phyloP scores from a whole-genome alignment of 2,113 vertebrate genomes.

The Plectropomus leopardus region DNA sequence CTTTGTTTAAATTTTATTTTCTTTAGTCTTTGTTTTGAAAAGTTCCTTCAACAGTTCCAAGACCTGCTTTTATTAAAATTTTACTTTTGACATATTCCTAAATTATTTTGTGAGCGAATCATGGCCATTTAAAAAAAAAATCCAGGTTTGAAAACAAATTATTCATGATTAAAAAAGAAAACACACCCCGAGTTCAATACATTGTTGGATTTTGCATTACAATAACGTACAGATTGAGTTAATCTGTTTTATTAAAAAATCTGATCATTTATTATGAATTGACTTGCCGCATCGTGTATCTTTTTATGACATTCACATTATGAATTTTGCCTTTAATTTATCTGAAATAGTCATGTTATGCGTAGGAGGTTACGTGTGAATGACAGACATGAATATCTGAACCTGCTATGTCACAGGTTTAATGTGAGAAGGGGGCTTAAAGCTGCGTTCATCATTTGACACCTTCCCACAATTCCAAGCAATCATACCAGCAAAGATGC shows the following conservation, averaged over 20 bases:
- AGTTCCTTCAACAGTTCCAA: too few relatives aligned
- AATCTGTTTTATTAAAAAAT: background rate
- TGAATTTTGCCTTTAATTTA: background rate
- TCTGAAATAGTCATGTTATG: slow-evolving; percentile 4
- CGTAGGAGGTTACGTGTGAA: slow-evolving; percentile 58
- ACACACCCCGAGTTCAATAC: too few relatives aligned
- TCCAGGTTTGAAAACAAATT: too few relatives aligned
- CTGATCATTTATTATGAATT: background rate
- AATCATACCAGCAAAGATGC: background rate
- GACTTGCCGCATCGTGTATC: background rate
- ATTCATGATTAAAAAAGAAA: too few relatives aligned
- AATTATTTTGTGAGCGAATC: too few relatives aligned
- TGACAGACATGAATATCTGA: slow-evolving; percentile 25
- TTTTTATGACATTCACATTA: background rate
- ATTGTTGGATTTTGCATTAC: background rate
- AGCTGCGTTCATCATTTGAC: slow-evolving; percentile 26
- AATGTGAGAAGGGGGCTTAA: slow-evolving; percentile 30
- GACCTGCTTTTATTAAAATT: too few relatives aligned
- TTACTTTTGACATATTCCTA: too few relatives aligned
- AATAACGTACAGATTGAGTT: too few relatives aligned
- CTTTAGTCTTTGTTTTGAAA: too few relatives aligned
- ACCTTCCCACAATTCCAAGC: slow-evolving; percentile 29
- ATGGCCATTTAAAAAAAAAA: too few relatives aligned
- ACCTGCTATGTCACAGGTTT: slow-evolving; percentile 51
- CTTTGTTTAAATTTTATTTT: too few relatives aligned